phyloP scores from a whole-genome alignment of 2,888 invertebrate species.

The Eudemis profundana region DNA sequence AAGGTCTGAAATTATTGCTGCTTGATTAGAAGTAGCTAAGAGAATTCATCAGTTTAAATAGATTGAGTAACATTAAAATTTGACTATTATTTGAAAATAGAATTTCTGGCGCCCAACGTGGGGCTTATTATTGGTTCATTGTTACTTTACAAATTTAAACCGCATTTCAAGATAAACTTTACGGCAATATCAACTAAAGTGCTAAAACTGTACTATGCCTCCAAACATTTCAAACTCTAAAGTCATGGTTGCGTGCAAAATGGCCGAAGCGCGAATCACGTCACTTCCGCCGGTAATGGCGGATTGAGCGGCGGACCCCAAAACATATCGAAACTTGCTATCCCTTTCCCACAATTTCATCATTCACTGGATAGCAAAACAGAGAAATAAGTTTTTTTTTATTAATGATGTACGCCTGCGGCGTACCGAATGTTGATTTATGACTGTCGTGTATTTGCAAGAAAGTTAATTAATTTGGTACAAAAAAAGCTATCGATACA shows the following conservation, averaged over 20 bases:
- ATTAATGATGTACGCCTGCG: constrained; percentile 29
- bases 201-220: not conserved
- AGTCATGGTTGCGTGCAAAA: constrained; percentile 40
- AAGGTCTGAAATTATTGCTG: too few relatives aligned
- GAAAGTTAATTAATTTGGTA: constrained; percentile 16
- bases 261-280: constrained; percentile 68
- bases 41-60: too few relatives aligned
- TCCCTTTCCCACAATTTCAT: constrained; percentile 16
- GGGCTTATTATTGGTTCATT: not conserved
- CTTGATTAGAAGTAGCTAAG: too few relatives aligned
- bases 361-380: not conserved
- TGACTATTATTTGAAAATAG: not conserved
- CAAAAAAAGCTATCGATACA: not conserved
- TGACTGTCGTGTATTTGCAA: constrained; percentile 14
- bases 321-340: not conserved
- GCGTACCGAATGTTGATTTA: constrained; percentile 37
- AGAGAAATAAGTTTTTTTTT: constrained; percentile 1
- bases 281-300: constrained; percentile 82
- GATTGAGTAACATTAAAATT: too few relatives aligned
- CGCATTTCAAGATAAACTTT: too few relatives aligned
- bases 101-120: constrained; percentile 38
- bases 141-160: not conserved
- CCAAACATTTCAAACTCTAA: not conserved
- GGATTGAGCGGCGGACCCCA: constrained; percentile 41
- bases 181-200: not conserved